Base-by-base conservation (phyloP, 2,888 invertebrate species). In the Ryuthela nishihirai region DNA sequence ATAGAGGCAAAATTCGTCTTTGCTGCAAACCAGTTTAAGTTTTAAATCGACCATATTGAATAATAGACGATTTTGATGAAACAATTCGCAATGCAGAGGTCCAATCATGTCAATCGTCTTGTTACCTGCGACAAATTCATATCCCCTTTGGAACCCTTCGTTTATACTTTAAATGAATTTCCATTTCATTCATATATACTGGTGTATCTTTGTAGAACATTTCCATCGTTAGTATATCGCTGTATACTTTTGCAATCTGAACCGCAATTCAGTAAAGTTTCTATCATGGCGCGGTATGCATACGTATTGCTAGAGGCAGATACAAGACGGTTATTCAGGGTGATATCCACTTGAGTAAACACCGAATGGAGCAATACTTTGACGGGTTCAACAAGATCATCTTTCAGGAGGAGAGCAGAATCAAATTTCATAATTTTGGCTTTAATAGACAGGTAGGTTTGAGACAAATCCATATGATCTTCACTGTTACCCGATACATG, bases 51-150 rank as follows among this genome's bases (percentile, higher is more conserved):
- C 15, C 12, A 48, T 35, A 1, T 42, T 49, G 2, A 48, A 21
- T 20, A 54, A 5, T 9, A 40, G 18, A 17, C 46, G 34, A 21
- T 36, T 36, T 21, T 54, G 45, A 10, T 40, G 23, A 32, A 42
- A 44, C 6, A 60, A 38, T 20, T 60, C 54, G 5, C 41, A 34
- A 26, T 54, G 54, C n/a, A 59, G 18, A 6, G 20, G 17, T 2
- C 54, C 50, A 9, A 50, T 50, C 45, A 54, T 38, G 29, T 60
- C 59, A 5, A 63, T 12, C 9, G 20, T 17, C 15, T 25, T n/a
- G 24, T 20, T 29, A 12, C 20, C 6, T 4, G 35, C 7, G 12
- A 32, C n/a, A n/a, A 44, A n/a, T 23, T 20, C 24, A 17, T 9
- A 17, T 7, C 45, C 7, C 41, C 41, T 46, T 25, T 39, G 26